Conservation (phyloP, 2,888 invertebrate genomes). For the Athrips mouffetella region DNA sequence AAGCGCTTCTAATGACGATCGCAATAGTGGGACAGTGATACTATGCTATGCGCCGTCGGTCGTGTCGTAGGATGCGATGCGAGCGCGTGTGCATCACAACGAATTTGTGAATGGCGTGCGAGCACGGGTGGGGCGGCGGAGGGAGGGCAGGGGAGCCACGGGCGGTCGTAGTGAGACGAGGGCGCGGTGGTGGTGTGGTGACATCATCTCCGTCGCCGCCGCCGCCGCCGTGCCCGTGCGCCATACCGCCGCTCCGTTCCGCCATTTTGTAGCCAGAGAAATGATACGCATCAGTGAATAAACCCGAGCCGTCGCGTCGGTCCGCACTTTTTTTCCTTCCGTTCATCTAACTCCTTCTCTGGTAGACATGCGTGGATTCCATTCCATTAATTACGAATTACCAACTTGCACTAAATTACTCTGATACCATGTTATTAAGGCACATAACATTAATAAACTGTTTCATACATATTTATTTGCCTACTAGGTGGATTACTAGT, state of each 20-base stretch:
- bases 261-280: slow-evolving; percentile 44
- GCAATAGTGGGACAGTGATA: not conserved
- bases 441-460: too few species aligned
- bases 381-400: too few species aligned
- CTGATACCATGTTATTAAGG: too few species aligned
- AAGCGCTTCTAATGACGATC: not conserved
- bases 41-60: not conserved
- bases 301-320: not conserved
- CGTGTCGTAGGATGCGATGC: not conserved
- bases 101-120: slow-evolving; percentile 56
- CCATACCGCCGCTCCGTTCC: slow-evolving; percentile 36
- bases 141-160: slow-evolving; percentile 25
- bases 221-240: slow-evolving; percentile 49
- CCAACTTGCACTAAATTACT: too few species aligned
- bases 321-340: too few species aligned
- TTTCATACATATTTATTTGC: too few species aligned
- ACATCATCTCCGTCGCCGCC: slow-evolving; percentile 58
- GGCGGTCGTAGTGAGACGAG: slow-evolving; percentile 32
- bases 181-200: slow-evolving; percentile 24
- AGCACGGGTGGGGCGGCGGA: slow-evolving; percentile 30
- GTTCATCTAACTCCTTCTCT: too few species aligned
- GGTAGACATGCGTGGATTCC: too few species aligned
- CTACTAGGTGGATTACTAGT: too few species aligned
- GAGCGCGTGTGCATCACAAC: slow-evolving; percentile 41
- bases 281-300: slow-evolving; percentile 23